These are phyloP conservation scores for Hirtodrosophila duncani DNA, from an alignment of 2,888 invertebrate genomes.

Conservation along the genomic window DNA sequence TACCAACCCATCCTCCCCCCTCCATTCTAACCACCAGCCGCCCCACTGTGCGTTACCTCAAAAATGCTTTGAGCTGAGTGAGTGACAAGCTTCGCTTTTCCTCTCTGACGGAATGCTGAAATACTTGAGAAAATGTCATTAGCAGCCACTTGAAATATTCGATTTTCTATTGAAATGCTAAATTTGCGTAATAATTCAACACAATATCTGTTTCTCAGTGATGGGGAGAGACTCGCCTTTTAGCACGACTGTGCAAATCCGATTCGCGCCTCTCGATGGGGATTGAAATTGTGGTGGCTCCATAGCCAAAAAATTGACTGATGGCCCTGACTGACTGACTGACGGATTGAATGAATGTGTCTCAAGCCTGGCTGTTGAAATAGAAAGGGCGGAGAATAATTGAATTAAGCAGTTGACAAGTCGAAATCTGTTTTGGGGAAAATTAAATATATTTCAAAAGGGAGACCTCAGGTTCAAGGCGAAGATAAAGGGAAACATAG, in stretches of 20 bases:
- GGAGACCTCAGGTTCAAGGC: no score
- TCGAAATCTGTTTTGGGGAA: no score
- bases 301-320: no score
- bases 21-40: neutral
- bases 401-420: slow-evolving; percentile 33
- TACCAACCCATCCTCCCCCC: slow-evolving; percentile 28
- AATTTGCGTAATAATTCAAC: slow-evolving; percentile 65
- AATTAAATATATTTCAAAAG: no score
- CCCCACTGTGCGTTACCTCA: slow-evolving; percentile 53
- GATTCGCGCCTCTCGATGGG: slow-evolving; percentile 24
- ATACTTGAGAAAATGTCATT: slow-evolving; percentile 61
- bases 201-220: slow-evolving; percentile 5
- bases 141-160: slow-evolving; percentile 69
- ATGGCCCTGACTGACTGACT: slow-evolving; percentile 8
- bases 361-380: slow-evolving; percentile 22
- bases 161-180: slow-evolving; percentile 70
- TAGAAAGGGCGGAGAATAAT: slow-evolving; percentile 19
- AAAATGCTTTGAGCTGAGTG: slow-evolving; percentile 26
- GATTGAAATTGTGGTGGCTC: slow-evolving; percentile 6
- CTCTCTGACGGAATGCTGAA: slow-evolving; percentile 20
- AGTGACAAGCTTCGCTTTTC: slow-evolving; percentile 23
- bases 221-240: no score
- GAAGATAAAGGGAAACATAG: no score
- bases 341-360: slow-evolving; percentile 17
- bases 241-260: slow-evolving; percentile 11